Base-by-base conservation (phyloP, 2,797 vertebrate genomes). In the Nyctalus aviator region DNA sequence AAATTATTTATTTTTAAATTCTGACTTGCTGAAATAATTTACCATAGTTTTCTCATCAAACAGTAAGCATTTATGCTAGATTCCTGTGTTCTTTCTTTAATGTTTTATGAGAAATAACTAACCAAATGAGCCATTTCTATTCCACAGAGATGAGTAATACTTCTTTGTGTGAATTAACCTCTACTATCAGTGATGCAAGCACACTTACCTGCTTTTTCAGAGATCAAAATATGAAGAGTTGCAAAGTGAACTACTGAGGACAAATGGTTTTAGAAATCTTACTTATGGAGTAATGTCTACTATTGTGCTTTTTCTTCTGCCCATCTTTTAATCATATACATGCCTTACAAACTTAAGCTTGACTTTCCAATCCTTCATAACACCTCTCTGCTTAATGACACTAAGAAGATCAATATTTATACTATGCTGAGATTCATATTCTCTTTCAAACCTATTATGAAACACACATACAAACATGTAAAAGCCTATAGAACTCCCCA, bases 391-490 rank as follows among this genome's bases (percentile, higher is more conserved):
- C n/a, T 92, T 95, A 96, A 82, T 57, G 95, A 59, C 93, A 96
- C 95, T 90, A 93, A 95, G 95, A 87, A 30, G 62, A 64, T 57
- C 96, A 96, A 84, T 85, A 84, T 96, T 91, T 96, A 96, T 96
- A 96, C 97, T 90, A 92, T 85, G 97, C 95, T 96, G 96, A 97
- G 94, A 97, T 97, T 98, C 86, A 97, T 97, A 94, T 85, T 94
- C 83, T 95, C 77, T 78, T 96, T 96, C 98, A 97, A 97, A 97
- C 93, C 84, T 75, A 35, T 46, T 72, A 95, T 91, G 95, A 97
- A 99, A 99, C 98, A 98, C 98, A 98, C 98, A 98, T 77, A 96
- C 96, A 98, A 98, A 98, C 98, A 98, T 97, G 98, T 97, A 98
- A 98, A 98, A 84, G 92, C 95, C 88, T 73, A 77, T 88, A 89